These are phyloP conservation scores for Sphinx pinastri DNA, from an alignment of 2,888 invertebrate species.

Conservation along the genomic window DNA sequence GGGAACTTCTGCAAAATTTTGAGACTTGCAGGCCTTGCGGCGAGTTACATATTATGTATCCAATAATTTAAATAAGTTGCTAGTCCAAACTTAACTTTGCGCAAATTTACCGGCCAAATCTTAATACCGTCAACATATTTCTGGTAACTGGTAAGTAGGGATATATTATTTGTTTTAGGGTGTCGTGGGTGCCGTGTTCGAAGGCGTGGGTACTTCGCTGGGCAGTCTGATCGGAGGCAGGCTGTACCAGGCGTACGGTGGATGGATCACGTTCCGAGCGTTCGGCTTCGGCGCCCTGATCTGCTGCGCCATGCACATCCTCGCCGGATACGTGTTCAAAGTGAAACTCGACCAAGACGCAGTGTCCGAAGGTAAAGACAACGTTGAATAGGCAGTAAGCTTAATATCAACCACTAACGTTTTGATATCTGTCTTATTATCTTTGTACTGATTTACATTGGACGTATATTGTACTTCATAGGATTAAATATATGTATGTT, in stretches of 20 bases:
- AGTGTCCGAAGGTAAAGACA: constrained; percentile 65
- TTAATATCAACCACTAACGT: not conserved
- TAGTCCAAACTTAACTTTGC: too few species aligned
- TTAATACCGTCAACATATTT: too few species aligned
- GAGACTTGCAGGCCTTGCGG: too few species aligned
- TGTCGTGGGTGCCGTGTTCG: constrained; percentile 93
- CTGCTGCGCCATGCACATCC: constrained; percentile 83
- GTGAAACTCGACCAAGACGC: constrained; percentile 48
- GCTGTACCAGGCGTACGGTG: constrained; percentile 86
- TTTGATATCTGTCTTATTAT: constrained; percentile 27
- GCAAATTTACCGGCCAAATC: too few species aligned
- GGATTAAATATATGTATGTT: constrained; percentile 22
- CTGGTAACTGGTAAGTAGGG: too few species aligned
- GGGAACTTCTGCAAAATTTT: too few species aligned
- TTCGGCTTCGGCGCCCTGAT: constrained; percentile 88
- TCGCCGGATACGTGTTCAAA: constrained; percentile 71
- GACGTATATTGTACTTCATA: constrained; percentile 27
- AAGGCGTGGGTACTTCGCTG: constrained; percentile 92
- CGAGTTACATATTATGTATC: too few species aligned
- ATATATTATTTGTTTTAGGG: constrained; percentile 82
- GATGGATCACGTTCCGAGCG: constrained; percentile 87
- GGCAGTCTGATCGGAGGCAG: constrained; percentile 92
- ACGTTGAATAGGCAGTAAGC: constrained; percentile 20
- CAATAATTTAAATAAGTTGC: too few species aligned
- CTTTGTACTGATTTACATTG: constrained; percentile 24